Conservation (phyloP, 1,140 invertebrate genomes). For the Drosophila orosa region DNA sequence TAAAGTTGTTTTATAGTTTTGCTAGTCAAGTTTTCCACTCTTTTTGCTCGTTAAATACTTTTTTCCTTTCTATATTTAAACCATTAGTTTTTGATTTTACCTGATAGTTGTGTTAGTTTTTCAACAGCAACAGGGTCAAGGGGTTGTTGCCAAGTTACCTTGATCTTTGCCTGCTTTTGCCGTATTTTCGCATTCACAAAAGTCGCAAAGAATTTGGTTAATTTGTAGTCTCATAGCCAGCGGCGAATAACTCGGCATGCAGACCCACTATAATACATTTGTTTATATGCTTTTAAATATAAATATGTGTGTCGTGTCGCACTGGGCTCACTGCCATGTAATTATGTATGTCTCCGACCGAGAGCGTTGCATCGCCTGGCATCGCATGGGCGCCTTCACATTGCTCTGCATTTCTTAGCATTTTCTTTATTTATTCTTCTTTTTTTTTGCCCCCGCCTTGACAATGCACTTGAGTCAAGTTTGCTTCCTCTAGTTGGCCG, state of each 20-base stretch:
- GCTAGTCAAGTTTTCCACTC: not conserved
- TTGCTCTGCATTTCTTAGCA: conserved; percentile 28
- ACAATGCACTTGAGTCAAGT: conserved; percentile 81
- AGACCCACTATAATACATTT: conserved; percentile 54
- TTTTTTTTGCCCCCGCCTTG: conserved; percentile 50
- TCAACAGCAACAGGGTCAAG: conserved; percentile 25
- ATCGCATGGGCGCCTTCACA: conserved; percentile 48
- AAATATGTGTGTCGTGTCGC: conserved; percentile 48
- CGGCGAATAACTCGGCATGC: conserved; percentile 27
- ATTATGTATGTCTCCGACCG: conserved; percentile 52
- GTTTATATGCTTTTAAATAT: conserved; percentile 47
- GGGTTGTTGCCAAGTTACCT: conserved; percentile 22
- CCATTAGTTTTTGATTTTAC: not conserved
- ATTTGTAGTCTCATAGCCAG: conserved; percentile 48
- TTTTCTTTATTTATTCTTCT: conserved; percentile 2
- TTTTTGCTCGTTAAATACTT: not conserved
- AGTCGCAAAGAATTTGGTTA: conserved; percentile 38
- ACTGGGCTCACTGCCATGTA: conserved; percentile 65
- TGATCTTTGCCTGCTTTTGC: conserved; percentile 25
- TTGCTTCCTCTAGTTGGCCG: conserved; percentile 66
- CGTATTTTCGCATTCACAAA: conserved; percentile 11
- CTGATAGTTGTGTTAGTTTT: not conserved
- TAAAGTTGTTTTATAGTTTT: not conserved
- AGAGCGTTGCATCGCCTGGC: conserved; percentile 37
- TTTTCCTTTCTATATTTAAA: not conserved